A percentile compares a stretch with the other conserved stretches of the same genome.
These are phyloP conservation scores for Ganaspis brasiliensis DNA, from an alignment of 2,888 invertebrate species.

Conservation along the genomic window DNA sequence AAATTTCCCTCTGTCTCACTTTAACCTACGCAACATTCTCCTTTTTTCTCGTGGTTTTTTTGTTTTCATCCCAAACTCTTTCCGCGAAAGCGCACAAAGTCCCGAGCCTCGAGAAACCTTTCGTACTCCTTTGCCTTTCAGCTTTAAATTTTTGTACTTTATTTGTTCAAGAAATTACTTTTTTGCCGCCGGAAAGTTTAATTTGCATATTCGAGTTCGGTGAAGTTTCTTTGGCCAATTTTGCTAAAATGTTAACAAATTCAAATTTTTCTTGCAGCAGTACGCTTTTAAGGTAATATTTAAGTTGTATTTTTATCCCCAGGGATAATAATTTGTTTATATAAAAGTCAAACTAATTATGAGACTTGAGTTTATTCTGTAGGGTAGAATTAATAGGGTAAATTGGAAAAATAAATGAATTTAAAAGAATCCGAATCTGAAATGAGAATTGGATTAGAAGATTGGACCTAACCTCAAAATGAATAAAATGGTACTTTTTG, in stretches of 20 bases:
- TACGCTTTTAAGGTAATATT: too few relatives aligned
- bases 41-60: background rate
- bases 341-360: too few relatives aligned
- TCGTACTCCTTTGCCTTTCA: background rate
- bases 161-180: constrained; percentile 1
- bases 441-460: too few relatives aligned
- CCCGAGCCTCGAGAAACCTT: constrained; percentile 16
- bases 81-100: constrained; percentile 29
- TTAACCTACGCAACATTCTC: constrained; percentile 13
- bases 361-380: too few relatives aligned
- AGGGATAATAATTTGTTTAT: too few relatives aligned
- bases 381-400: too few relatives aligned
- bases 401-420: too few relatives aligned
- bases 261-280: too few relatives aligned
- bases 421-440: too few relatives aligned
- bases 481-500: too few relatives aligned
- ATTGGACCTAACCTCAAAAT: too few relatives aligned
- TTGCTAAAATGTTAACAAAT: background rate
- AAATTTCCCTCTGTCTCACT: constrained; percentile 56
- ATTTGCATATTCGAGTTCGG: background rate
- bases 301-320: too few relatives aligned
- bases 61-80: constrained; percentile 21
- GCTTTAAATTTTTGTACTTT: constrained; percentile 12
- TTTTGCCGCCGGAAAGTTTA: constrained; percentile 8
- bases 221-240: background rate